Percentiles rank a stretch among this genome's conserved stretches.
These are phyloP conservation scores for Drepanosiphum platanoidis DNA, from an alignment of 2,888 invertebrate genomes.

Conservation along the genomic window DNA sequence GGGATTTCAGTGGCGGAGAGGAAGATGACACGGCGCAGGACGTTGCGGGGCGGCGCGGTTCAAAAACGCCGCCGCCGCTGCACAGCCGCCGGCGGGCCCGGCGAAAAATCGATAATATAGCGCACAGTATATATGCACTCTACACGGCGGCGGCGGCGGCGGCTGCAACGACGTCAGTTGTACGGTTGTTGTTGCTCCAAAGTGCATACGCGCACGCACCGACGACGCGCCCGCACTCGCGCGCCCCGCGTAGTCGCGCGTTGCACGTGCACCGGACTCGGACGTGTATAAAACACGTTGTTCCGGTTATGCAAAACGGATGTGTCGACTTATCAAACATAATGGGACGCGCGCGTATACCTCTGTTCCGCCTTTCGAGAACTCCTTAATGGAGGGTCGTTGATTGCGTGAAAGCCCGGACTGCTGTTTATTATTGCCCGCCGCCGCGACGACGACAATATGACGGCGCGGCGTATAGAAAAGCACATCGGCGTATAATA, in stretches of 20 bases:
- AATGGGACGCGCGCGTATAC: not conserved
- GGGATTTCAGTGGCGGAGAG: not conserved
- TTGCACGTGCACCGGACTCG: not conserved
- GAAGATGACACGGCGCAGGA: constrained; percentile 55
- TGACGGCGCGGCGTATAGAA: constrained; percentile 16
- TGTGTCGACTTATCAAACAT: not conserved
- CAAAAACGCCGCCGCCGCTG: constrained; percentile 46
- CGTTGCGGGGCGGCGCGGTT: constrained; percentile 31
- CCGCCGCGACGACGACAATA: constrained; percentile 3
- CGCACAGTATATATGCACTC: constrained; percentile 42
- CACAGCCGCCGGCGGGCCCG: constrained; percentile 46
- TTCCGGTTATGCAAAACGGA: not conserved
- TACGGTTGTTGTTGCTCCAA: not conserved
- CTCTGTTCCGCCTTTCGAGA: not conserved
- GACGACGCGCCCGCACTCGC: not conserved
- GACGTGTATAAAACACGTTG: not conserved
- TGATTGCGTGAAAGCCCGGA: constrained; percentile 33
- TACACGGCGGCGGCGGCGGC: not conserved
- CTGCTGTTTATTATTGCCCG: not conserved
- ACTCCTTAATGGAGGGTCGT: not conserved
- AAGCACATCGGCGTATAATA: constrained; percentile 4
- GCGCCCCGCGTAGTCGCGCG: not conserved
- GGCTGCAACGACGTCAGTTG: not conserved
- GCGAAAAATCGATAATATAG: constrained; percentile 58
- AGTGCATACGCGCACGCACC: not conserved